Evolutionary conservation across 2,797 vertebrate species (phyloP), one percentile per base, ranked within the genome.

Genomic region (Peromyscus attwateri): DNA sequence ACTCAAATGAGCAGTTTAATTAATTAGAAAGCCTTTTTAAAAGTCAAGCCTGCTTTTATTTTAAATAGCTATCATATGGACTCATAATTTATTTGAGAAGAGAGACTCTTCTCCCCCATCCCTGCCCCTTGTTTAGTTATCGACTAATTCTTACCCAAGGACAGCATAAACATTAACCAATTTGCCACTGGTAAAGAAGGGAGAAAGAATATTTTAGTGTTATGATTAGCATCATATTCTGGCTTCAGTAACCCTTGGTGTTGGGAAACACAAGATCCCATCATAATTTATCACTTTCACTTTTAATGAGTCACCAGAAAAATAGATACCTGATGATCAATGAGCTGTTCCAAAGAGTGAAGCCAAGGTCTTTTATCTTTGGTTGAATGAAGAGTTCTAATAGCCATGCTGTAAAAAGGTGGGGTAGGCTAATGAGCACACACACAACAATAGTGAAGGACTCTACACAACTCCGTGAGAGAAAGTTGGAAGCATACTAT

Each of bases 1-100:
- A 83, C 29, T 96, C 98, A 93, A 93, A 94, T 89, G 21, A 97
- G n/a, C 94, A 95, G 64, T 97, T 87, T 96, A 97, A 97, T 97
- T 98, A 97, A 98, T 97, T 97, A 94, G 68, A 91, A 95, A 95
- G 89, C 31, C 68, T 90, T 95, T 94, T 83, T 94, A 84, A 25
- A 37, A 97, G 92, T 92, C 94, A 91, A 97, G 79, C 70, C 95
- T 92, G 10, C 73, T 57, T 96, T 21, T 34, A 96, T 37, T 71
- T 97, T 94, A 97, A 97, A 95, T 34, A 71, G 52, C 62, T 85
- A 97, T 96, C n/a, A 55, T 94, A 95, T 2, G n/a, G 97, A 96
- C 14, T 89, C 88, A 55, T 95, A 91, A 98, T 84, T 95, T 96
- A 97, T 87, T 94, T 79, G 17, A 95, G 25, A 90, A 68, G 19